Evolutionary conservation across 2,888 invertebrate species (phyloP).

Genomic region (Drosophila nr. perissopoda): DNA sequence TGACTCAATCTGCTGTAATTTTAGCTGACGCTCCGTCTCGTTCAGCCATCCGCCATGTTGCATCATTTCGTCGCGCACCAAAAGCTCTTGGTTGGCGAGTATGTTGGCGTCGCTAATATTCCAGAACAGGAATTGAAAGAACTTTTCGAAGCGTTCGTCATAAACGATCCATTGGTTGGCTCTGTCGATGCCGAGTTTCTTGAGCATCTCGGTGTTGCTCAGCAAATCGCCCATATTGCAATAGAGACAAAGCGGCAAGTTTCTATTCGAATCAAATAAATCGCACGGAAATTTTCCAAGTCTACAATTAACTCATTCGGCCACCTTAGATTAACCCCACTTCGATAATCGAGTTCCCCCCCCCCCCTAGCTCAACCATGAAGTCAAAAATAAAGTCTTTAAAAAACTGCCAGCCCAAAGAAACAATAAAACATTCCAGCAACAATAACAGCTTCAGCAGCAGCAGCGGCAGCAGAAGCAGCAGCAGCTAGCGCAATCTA

Average conservation of each 20-base stretch:
- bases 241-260: background rate
- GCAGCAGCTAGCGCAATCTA: constrained; percentile 63
- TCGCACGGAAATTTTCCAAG: constrained; percentile 19
- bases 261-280: constrained; percentile 19
- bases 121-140: constrained; percentile 81
- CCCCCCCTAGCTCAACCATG: constrained; percentile 5
- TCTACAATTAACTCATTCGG: constrained; percentile 39
- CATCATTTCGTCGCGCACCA: constrained; percentile 72
- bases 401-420: constrained; percentile 29
- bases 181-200: constrained; percentile 81
- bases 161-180: constrained; percentile 84
- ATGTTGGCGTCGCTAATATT: constrained; percentile 82
- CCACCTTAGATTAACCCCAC: constrained; percentile 47
- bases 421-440: constrained; percentile 44
- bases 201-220: constrained; percentile 78
- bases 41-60: constrained; percentile 63
- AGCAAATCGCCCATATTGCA: constrained; percentile 78
- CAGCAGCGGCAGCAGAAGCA: constrained; percentile 1
- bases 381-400: constrained; percentile 29
- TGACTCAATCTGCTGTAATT: constrained; percentile 69
- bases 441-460: constrained; percentile 21
- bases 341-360: constrained; percentile 35
- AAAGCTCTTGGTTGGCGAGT: constrained; percentile 76
- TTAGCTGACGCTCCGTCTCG: constrained; percentile 51
- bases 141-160: constrained; percentile 81